Evolutionary conservation across 2,888 invertebrate species (phyloP).

Genomic region (Meteorus colon): DNA sequence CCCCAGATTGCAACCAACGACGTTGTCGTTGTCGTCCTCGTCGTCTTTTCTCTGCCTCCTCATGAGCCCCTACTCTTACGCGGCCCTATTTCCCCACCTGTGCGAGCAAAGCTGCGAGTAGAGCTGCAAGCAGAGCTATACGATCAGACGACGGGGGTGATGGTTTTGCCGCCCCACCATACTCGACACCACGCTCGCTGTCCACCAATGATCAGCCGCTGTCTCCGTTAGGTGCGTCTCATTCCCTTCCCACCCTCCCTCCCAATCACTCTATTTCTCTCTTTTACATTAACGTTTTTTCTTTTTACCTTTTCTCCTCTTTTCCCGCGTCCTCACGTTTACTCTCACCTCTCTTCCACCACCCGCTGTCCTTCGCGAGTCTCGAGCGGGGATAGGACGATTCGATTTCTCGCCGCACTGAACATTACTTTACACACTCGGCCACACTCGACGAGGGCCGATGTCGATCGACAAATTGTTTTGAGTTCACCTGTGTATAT

Average conservation of each 20-base stretch:
- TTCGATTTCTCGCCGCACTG: constrained; percentile 19
- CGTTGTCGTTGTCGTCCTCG: constrained; percentile 50
- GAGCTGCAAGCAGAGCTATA: too few relatives aligned
- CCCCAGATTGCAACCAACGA: constrained; percentile 36
- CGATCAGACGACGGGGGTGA: constrained; percentile 44
- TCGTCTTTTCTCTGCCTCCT: constrained; percentile 43
- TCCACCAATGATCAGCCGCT: constrained; percentile 72
- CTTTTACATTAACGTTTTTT: not conserved
- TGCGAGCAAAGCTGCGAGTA: constrained; percentile 19
- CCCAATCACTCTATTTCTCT: constrained; percentile 46
- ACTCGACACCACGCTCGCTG: constrained; percentile 59
- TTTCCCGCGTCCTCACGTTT: constrained; percentile 46
- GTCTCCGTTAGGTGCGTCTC: constrained; percentile 57
- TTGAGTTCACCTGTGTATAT: not conserved
- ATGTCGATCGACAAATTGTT: constrained; percentile 27
- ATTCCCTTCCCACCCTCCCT: constrained; percentile 48
- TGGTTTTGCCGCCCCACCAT: constrained; percentile 62
- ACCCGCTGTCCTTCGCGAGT: constrained; percentile 43
- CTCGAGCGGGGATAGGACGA: not conserved
- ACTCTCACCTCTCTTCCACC: constrained; percentile 46
- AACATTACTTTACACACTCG: constrained; percentile 10
- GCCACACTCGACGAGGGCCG: constrained; percentile 11
- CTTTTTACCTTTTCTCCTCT: constrained; percentile 10
- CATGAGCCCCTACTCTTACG: constrained; percentile 38
- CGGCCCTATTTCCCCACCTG: constrained; percentile 44